Evolutionary conservation across 2,113 vertebrate genomes (phyloP).

Genomic region (Fulmarus glacialis): DNA sequence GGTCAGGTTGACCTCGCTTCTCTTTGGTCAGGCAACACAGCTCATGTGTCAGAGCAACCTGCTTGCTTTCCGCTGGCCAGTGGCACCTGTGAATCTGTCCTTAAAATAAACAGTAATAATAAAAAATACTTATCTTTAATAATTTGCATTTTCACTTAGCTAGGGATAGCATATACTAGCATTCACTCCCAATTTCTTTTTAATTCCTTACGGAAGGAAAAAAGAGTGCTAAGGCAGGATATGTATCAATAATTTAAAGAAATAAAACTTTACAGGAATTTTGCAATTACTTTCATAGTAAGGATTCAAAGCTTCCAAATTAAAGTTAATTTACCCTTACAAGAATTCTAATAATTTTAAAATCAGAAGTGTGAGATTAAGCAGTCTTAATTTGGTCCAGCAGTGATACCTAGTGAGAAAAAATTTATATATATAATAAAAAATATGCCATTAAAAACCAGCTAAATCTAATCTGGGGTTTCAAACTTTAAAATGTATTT

Average conservation of each 20-base stretch:
- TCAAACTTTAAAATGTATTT: conserved; percentile 47
- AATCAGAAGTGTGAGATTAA: conserved; percentile 24
- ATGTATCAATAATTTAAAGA: background rate
- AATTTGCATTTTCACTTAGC: background rate
- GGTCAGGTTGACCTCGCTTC: background rate
- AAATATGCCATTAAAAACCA: background rate
- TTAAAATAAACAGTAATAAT: background rate
- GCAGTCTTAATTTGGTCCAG: conserved; percentile 8
- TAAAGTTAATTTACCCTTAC: conserved; percentile 36
- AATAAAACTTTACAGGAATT: background rate
- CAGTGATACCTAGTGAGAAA: background rate
- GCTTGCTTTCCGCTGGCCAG: background rate
- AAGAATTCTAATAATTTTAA: conserved; percentile 27
- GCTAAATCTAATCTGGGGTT: conserved; percentile 2
- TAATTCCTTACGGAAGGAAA: background rate
- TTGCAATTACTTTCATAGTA: background rate
- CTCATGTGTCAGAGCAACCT: background rate
- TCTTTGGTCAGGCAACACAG: background rate
- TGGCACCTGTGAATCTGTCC: background rate
- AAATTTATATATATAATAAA: conserved; percentile 39
- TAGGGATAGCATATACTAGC: background rate
- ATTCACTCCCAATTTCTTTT: background rate
- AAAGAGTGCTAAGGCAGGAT: background rate
- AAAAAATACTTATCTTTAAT: background rate
- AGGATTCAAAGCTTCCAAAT: background rate